Base-by-base conservation (phyloP, 2,888 invertebrate species). In the Glomeris marginata region DNA sequence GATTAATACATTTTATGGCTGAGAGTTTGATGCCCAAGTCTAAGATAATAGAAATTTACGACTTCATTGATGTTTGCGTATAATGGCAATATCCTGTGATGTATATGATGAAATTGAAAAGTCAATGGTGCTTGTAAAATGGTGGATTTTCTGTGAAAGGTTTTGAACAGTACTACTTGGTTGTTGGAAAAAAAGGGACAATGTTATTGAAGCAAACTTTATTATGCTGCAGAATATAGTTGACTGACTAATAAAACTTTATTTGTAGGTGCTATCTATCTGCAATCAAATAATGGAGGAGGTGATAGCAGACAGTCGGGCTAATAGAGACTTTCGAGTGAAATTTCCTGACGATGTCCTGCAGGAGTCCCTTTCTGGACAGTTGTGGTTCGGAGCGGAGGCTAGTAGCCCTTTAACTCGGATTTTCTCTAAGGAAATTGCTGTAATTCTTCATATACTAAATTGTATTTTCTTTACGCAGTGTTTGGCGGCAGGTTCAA, bases 371-470 rank as follows among this genome's bases (percentile, higher is more conserved):
- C 73, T 98, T 54, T 92, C 95, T 37, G 97, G 97, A 0, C 97
- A 98, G 70, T 75, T 98, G 41, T 98, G 98, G 98, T 98, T 98
- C 69, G 97, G 97, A 16, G 97, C 97, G 51, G 98, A 98, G 80
- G 86, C 85, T 62, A 45, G 13, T 42, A 6, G 21, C 2, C 3
- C 16, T 3, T 6, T 42, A 5, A 42, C 6, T 21, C 10, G 4
- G 3, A 42, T 16, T n/a, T 42, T 45, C 8, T n/a, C n/a, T n/a
- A n/a, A n/a, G n/a, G n/a, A n/a, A n/a, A 28, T 28, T 28, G 28
- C 28, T 28, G n/a, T 5, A 45, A 5, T 45, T 28, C 34, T 3
- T 5, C 15, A 11, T 45, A 45, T n/a, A 11, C 41, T 33, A 34
- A 36, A 6, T 44, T 41, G n/a, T 45, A 45, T 47, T 42, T 50